These are phyloP conservation scores for Pelmatolapia mariae DNA, from an alignment of 2,113 vertebrate genomes.

Conservation along the genomic window DNA sequence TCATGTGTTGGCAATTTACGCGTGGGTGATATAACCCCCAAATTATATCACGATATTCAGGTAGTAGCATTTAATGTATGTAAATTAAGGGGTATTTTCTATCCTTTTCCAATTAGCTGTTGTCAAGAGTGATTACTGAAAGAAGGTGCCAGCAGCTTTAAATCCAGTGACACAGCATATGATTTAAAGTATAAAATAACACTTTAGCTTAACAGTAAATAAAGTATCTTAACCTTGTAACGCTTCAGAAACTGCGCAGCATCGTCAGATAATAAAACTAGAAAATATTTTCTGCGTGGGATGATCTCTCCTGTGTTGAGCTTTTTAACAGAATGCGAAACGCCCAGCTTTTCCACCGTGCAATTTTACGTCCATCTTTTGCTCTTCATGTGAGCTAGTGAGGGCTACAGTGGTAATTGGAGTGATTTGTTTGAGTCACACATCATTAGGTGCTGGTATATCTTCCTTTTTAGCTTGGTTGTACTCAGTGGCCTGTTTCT, in stretches of 20 bases:
- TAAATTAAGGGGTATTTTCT: neutral
- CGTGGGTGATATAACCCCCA: neutral
- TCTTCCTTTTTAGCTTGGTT: neutral
- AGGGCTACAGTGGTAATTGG: neutral
- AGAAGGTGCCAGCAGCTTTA: neutral
- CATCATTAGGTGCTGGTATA: neutral
- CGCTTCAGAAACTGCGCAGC: neutral
- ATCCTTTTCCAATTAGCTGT: neutral
- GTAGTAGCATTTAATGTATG: neutral
- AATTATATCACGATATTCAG: neutral
- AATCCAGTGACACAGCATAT: neutral
- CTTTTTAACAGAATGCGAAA: neutral
- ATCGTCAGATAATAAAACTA: neutral
- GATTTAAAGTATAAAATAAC: neutral
- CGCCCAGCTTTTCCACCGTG: neutral
- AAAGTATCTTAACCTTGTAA: neutral
- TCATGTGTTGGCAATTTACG: neutral
- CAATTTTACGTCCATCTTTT: neutral
- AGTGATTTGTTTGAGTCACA: neutral
- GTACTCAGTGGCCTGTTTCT: neutral
- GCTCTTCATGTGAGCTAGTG: neutral
- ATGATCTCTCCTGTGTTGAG: neutral
- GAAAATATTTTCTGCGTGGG: neutral
- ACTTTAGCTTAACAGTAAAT: neutral
- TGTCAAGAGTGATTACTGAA: neutral